Evolutionary conservation across 2,113 vertebrate species (phyloP).

Genomic region (Cochlearius cochlearius): DNA sequence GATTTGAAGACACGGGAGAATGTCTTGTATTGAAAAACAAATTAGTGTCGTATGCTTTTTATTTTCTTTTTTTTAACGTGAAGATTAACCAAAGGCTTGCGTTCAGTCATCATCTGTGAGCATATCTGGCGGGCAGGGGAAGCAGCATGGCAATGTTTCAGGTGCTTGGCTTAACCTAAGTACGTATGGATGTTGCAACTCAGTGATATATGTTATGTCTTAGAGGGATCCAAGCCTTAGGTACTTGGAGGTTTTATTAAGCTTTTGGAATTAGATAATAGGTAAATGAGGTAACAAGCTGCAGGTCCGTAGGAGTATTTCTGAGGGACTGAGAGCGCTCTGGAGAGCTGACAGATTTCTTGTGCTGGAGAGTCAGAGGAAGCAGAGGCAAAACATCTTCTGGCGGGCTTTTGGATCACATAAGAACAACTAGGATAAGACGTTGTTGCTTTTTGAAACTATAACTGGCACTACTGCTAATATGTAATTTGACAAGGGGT

Average conservation of each 20-base stretch:
- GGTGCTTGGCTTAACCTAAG: not conserved
- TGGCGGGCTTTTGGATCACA: not conserved
- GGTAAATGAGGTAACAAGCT: not conserved
- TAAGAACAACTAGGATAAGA: not conserved
- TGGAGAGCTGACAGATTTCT: not conserved
- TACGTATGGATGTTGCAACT: accelerated
- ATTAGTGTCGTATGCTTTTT: not conserved
- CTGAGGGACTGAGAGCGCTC: not conserved
- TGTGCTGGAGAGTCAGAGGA: not conserved
- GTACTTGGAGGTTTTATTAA: not conserved
- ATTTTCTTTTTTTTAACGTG: not conserved
- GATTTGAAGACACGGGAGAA: not conserved
- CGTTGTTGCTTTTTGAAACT: not conserved
- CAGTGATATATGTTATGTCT: not conserved
- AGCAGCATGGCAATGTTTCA: not conserved
- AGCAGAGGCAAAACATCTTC: not conserved
- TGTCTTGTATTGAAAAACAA: not conserved
- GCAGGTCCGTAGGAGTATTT: not conserved
- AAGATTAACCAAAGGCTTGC: not conserved
- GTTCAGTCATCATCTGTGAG: not conserved
- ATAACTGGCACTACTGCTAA: not conserved
- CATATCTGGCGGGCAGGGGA: not conserved
- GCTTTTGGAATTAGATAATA: not conserved
- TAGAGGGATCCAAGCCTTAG: not conserved
- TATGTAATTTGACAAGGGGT: not conserved